Conservation (phyloP, 2,797 vertebrate species). For the Myripristis murdjan region DNA sequence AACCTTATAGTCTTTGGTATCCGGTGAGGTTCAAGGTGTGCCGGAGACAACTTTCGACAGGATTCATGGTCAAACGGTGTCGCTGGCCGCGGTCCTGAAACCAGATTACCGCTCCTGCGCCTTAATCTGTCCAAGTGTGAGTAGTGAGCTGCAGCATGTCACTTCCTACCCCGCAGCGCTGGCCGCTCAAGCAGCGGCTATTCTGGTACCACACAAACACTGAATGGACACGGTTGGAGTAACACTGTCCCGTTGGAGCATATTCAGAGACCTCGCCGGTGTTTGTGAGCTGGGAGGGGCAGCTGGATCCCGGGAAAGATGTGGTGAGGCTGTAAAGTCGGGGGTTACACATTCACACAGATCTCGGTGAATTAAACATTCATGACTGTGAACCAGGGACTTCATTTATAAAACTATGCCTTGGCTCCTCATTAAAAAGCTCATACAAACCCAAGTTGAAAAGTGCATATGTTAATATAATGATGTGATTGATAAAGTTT, state of each 20-base stretch:
- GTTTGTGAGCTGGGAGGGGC: constrained; percentile 27
- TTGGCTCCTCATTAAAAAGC: too few relatives aligned
- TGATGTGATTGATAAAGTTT: too few relatives aligned
- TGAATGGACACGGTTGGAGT: constrained; percentile 67
- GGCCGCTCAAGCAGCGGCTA: constrained; percentile 59
- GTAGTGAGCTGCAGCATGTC: constrained; percentile 76
- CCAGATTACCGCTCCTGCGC: constrained; percentile 79
- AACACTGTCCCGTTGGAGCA: constrained; percentile 53
- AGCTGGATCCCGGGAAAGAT: constrained; percentile 15
- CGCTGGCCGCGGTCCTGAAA: constrained; percentile 84
- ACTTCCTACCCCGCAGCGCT: constrained; percentile 72
- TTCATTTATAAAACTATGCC: too few relatives aligned
- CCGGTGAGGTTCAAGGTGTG: constrained; percentile 18
- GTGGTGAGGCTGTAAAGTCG: too few relatives aligned
- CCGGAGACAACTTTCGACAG: constrained; percentile 57
- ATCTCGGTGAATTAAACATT: too few relatives aligned
- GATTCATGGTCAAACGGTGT: constrained; percentile 64
- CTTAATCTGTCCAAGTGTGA: constrained; percentile 80
- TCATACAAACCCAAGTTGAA: too few relatives aligned
- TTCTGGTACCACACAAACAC: constrained; percentile 66
- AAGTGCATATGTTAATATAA: too few relatives aligned
- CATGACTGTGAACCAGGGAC: too few relatives aligned
- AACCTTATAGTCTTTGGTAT: constrained; percentile 21
- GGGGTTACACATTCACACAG: too few relatives aligned
- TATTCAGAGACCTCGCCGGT: constrained; percentile 41